Conservation (phyloP, 2,113 vertebrate genomes). For the Colius striatus region DNA sequence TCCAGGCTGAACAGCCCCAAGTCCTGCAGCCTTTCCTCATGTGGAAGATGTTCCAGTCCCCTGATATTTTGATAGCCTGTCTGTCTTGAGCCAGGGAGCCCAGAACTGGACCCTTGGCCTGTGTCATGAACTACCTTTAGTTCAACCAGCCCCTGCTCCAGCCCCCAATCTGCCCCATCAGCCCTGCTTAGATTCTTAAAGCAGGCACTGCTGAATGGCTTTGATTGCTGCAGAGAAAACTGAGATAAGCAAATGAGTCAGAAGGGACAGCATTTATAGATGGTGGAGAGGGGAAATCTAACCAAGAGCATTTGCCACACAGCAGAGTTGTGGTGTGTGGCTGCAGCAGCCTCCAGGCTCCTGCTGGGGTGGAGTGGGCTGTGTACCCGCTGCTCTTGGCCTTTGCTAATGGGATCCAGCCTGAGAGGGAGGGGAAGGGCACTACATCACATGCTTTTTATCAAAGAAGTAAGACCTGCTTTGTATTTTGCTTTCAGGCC, state of each 20-base stretch:
- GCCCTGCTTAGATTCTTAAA: accelerated
- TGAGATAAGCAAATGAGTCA: background rate
- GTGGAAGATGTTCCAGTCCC: too few relatives aligned
- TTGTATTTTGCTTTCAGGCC: conserved; percentile 81
- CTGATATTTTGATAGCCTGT: too few relatives aligned
- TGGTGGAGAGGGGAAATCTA: background rate
- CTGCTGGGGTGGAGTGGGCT: background rate
- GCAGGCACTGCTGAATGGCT: background rate
- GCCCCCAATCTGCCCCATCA: too few relatives aligned
- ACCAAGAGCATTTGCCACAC: background rate
- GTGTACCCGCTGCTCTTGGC: background rate
- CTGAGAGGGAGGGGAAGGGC: background rate
- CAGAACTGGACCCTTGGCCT: too few relatives aligned
- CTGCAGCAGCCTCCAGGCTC: background rate
- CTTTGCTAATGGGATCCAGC: background rate
- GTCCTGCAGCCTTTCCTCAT: too few relatives aligned
- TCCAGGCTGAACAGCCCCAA: too few relatives aligned
- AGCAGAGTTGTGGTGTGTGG: background rate
- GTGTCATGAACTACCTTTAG: too few relatives aligned
- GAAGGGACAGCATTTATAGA: background rate
- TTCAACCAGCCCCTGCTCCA: background rate
- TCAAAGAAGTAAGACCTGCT: background rate
- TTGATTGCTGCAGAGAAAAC: background rate
- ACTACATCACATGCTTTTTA: background rate
- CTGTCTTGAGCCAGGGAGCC: too few relatives aligned